phyloP scores from a whole-genome alignment of 1,140 invertebrate species.

The Leptinotarsa defecta region DNA sequence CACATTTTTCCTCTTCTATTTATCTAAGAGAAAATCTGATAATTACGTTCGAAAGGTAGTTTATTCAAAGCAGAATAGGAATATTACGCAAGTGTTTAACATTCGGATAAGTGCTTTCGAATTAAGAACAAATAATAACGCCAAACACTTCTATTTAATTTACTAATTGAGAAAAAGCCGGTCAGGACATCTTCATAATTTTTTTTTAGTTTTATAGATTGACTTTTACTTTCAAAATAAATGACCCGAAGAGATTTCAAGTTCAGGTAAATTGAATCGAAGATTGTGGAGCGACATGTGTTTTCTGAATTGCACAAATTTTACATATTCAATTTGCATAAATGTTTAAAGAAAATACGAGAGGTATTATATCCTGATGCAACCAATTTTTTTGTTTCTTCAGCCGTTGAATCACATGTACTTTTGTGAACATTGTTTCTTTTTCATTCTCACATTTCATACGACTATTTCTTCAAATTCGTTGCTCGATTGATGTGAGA shows the following conservation, averaged over 20 bases:
- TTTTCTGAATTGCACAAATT: not conserved
- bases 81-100: not conserved
- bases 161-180: conserved; percentile 8
- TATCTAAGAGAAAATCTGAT: not conserved
- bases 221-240: conserved; percentile 6
- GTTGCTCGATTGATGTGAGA: too few relatives aligned
- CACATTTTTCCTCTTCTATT: not conserved
- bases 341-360: too few relatives aligned
- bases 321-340: too few relatives aligned
- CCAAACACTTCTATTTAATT: not conserved
- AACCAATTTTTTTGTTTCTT: too few relatives aligned
- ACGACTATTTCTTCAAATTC: too few relatives aligned
- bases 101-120: not conserved
- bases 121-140: conserved; percentile 1
- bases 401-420: too few relatives aligned
- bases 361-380: too few relatives aligned
- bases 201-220: not conserved
- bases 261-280: not conserved
- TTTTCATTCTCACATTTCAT: too few relatives aligned
- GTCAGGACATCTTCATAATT: not conserved
- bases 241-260: not conserved
- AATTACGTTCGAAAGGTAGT: not conserved
- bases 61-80: not conserved
- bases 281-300: not conserved
- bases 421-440: too few relatives aligned